A percentile compares a stretch with the other conserved stretches of the same genome.
phyloP scores from a whole-genome alignment of 2,113 vertebrate genomes.

The Pseudopodoces humilis region DNA sequence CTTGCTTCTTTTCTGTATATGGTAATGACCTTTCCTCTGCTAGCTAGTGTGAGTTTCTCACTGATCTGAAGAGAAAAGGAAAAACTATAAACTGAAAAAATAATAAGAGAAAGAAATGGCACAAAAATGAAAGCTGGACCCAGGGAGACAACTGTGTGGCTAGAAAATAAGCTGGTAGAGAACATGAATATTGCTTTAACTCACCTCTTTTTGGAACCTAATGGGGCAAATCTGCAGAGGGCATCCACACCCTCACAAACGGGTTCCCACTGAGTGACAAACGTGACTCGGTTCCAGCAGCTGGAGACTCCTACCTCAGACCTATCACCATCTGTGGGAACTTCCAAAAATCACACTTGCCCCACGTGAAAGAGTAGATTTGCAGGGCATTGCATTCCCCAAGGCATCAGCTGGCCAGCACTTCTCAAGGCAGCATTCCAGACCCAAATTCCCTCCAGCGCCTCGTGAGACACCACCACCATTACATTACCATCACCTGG shows the following conservation, averaged over 20 bases:
- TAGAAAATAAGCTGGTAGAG: background rate
- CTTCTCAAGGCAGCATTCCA: background rate
- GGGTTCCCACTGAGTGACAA: background rate
- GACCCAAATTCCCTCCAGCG: background rate
- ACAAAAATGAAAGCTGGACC: background rate
- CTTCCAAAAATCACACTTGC: background rate
- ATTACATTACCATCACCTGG: background rate
- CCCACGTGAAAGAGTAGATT: background rate
- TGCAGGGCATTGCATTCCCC: background rate
- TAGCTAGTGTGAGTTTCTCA: background rate
- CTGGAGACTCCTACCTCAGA: background rate
- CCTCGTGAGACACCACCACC: background rate
- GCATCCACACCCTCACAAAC: background rate
- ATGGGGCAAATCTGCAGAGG: background rate
- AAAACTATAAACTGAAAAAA: background rate
- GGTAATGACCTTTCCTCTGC: constrained; percentile 1
- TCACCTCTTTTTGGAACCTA: background rate
- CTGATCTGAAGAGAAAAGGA: background rate
- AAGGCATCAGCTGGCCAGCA: background rate
- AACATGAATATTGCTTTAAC: background rate
- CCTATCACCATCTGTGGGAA: background rate
- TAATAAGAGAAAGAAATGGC: background rate
- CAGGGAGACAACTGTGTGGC: background rate
- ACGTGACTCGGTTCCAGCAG: background rate
- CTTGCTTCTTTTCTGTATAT: background rate